Base-by-base conservation (phyloP, 30 jellyfish, hydroid and myxozoan species). In the Morbakka virulenta region DNA sequence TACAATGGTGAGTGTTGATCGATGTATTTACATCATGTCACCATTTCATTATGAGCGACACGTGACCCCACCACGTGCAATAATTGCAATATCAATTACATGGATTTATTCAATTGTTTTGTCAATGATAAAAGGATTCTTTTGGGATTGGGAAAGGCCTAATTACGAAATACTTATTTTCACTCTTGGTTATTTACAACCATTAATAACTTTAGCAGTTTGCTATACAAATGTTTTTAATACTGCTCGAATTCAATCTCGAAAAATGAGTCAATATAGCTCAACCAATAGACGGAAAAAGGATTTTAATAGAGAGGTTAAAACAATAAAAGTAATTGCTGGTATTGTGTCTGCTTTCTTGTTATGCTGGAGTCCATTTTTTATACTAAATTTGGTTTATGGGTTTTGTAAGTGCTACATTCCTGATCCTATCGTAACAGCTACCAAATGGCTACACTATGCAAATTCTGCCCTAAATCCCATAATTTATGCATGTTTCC, bases 311-410 rank as follows among this genome's bases (percentile, higher is more conserved):
- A 67, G 73, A 1, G 96, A 87, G 20, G 29, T 79, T 32, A 87
- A 87, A 66, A 91, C 96, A 0, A 48, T 65, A 6, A 81, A 79
- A 30, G 68, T 84, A 4, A 72, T 87, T 0, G 94, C 81, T 20
- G 32, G 52, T 22, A 79, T 87, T 64, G 64, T 87, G 1, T 36
- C 74, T 0, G 86, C 84, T 0, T 87, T 87, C 50, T 23, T 80
- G 28, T 20, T 80, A 1, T 87, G 95, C 30, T 87, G 96, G 96
- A 51, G 89, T 6, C 96, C 96, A 12, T 87, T 87, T 57, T 80
- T 80, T 50, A 50, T 79, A 22, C 25, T 87, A 32, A 87, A 87
- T 32, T 35, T 87, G 71, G 4, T 74, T 4, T 53, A 67, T 35
- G 94, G 94, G 1, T 69, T 62, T 28, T 87, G 89, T 48, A 74